phyloP scores from a whole-genome alignment of 1,140 invertebrate species.

The Gonatopus flavifemur region DNA sequence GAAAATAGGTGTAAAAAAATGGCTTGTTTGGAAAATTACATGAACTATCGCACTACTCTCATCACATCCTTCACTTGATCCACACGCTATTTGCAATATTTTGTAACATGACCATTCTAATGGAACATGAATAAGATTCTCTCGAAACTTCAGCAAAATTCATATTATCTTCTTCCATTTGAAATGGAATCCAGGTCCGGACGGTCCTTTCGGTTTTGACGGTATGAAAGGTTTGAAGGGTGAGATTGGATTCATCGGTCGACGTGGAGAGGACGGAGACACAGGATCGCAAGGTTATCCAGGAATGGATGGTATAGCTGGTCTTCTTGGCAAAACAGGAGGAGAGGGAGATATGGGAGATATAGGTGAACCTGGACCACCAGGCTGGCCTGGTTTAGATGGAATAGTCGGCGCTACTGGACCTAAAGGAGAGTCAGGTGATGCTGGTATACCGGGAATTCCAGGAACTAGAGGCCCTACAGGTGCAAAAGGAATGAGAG shows the following conservation, averaged over 20 bases:
- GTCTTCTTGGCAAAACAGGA: conserved; percentile 60
- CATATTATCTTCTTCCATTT: too few relatives aligned
- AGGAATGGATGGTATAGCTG: conserved; percentile 55
- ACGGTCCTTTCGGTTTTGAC: conserved; percentile 38
- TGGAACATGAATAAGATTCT: too few relatives aligned
- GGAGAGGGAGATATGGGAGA: conserved; percentile 56
- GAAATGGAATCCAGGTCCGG: conserved; percentile 25
- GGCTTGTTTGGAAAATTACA: too few relatives aligned
- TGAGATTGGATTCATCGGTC: conserved; percentile 60
- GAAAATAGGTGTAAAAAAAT: too few relatives aligned
- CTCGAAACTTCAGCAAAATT: too few relatives aligned
- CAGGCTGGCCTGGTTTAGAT: conserved; percentile 52
- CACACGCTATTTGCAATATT: too few relatives aligned
- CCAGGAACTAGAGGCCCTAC: conserved; percentile 58
- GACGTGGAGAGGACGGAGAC: conserved; percentile 62
- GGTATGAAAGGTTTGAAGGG: conserved; percentile 58
- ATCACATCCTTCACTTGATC: too few relatives aligned
- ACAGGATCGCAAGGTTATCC: conserved; percentile 56
- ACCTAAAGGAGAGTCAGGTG: conserved; percentile 63
- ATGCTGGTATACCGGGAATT: conserved; percentile 56
- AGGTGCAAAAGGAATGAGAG: conserved; percentile 49
- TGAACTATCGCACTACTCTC: too few relatives aligned
- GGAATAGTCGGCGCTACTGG: conserved; percentile 61
- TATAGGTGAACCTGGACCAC: conserved; percentile 45
- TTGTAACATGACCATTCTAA: too few relatives aligned